These are phyloP conservation scores for Drosophila chauvacae DNA, from an alignment of 1,140 invertebrate species.

Conservation along the genomic window DNA sequence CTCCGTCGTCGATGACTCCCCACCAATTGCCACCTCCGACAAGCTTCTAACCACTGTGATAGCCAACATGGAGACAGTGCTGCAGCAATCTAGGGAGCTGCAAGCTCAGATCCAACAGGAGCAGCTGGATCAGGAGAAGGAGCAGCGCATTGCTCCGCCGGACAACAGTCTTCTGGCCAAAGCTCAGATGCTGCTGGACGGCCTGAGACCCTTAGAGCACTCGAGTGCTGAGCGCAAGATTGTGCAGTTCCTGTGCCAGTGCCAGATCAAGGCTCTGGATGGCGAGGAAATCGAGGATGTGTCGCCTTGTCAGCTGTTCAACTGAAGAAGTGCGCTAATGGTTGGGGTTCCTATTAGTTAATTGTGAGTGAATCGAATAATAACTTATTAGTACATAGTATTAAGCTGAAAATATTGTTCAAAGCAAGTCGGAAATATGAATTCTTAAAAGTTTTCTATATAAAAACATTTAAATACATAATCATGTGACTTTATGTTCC, in stretches of 20 bases:
- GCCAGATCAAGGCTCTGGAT: slow-evolving; percentile 74
- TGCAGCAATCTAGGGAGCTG: slow-evolving; percentile 68
- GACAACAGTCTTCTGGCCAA: slow-evolving; percentile 56
- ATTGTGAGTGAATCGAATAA: background rate
- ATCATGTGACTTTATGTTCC: background rate
- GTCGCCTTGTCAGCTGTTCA: slow-evolving; percentile 46
- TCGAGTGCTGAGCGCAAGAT: slow-evolving; percentile 70
- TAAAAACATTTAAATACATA: background rate
- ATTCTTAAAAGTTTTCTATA: background rate
- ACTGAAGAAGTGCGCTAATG: slow-evolving; percentile 2
- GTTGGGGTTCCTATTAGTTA: background rate
- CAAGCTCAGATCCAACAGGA: slow-evolving; percentile 39
- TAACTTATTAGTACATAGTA: background rate
- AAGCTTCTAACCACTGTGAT: slow-evolving; percentile 63
- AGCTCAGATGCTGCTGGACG: slow-evolving; percentile 71
- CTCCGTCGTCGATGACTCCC: background rate
- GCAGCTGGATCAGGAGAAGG: slow-evolving; percentile 41
- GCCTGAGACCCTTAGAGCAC: slow-evolving; percentile 47
- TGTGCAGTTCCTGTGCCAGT: slow-evolving; percentile 76
- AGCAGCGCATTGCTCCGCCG: slow-evolving; percentile 9
- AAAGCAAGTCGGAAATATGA: background rate
- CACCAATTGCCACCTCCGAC: slow-evolving; percentile 35
- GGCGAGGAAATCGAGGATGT: slow-evolving; percentile 75
- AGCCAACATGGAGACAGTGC: slow-evolving; percentile 70
- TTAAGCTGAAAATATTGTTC: background rate